A percentile compares a stretch with the other conserved stretches of the same genome.
phyloP scores from a whole-genome alignment of 2,888 invertebrate genomes.

The Cremastobaeus sp. region DNA sequence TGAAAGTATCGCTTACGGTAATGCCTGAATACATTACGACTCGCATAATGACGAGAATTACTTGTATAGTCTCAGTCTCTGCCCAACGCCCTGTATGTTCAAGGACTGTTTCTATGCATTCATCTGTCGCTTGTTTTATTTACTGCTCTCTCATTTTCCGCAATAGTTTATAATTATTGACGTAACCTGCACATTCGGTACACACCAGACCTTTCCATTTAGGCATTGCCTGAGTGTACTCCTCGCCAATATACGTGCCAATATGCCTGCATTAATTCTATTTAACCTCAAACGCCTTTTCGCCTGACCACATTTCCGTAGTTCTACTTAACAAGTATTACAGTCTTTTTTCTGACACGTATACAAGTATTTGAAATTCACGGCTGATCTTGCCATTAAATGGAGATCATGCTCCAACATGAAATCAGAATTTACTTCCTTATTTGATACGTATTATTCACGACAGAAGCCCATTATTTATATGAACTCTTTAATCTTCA shows the following conservation, averaged over 20 bases:
- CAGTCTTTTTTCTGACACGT: too few relatives aligned
- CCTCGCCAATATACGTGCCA: too few relatives aligned
- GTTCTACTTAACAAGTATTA: too few relatives aligned
- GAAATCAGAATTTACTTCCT: slow-evolving; percentile 27
- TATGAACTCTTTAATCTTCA: slow-evolving; percentile 39
- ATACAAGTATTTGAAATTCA: too few relatives aligned
- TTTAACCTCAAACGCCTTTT: too few relatives aligned
- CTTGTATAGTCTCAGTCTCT: slow-evolving; percentile 53
- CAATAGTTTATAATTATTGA: slow-evolving; percentile 13
- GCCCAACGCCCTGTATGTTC: slow-evolving; percentile 58
- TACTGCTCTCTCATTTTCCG: slow-evolving; percentile 39
- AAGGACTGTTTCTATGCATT: slow-evolving; percentile 55
- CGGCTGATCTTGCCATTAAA: too few relatives aligned
- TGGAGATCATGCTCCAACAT: background rate
- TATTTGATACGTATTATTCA: too few relatives aligned
- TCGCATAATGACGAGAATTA: slow-evolving; percentile 48
- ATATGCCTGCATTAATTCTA: too few relatives aligned
- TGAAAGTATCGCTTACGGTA: slow-evolving; percentile 60
- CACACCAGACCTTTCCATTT: too few relatives aligned
- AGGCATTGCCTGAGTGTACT: too few relatives aligned
- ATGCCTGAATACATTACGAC: slow-evolving; percentile 60
- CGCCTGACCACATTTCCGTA: too few relatives aligned
- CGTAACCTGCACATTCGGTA: background rate
- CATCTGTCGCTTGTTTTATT: slow-evolving; percentile 23
- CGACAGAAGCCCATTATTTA: slow-evolving; percentile 43